phyloP scores from a whole-genome alignment of 2,113 vertebrate genomes.

The Leptosomus discolor region DNA sequence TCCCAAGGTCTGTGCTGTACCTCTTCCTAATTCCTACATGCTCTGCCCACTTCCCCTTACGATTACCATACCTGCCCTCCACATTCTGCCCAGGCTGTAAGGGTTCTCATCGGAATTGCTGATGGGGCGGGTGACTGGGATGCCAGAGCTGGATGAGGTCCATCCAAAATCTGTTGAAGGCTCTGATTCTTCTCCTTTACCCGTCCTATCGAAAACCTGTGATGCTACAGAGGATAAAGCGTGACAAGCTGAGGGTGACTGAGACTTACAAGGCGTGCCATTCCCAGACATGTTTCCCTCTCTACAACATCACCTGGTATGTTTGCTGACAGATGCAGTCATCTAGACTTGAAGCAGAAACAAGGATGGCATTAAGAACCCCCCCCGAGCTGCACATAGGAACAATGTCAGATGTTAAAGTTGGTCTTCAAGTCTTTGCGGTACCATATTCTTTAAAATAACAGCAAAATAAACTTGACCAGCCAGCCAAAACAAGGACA shows the following conservation, averaged over 20 bases:
- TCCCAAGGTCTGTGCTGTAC: background rate
- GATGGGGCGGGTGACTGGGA: background rate
- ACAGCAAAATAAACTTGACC: background rate
- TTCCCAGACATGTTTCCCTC: background rate
- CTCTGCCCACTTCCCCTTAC: background rate
- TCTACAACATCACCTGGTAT: background rate
- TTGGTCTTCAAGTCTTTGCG: background rate
- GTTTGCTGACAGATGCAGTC: background rate
- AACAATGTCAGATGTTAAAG: background rate
- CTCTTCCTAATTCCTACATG: background rate
- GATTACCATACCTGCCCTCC: background rate
- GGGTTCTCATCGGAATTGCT: background rate
- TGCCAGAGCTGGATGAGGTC: background rate
- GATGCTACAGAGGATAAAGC: background rate
- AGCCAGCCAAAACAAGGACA: background rate
- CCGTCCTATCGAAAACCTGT: background rate
- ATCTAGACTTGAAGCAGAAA: background rate
- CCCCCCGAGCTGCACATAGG: background rate
- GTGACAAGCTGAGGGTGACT: background rate
- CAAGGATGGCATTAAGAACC: background rate
- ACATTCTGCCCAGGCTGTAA: background rate
- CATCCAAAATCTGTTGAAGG: background rate
- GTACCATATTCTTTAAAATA: background rate
- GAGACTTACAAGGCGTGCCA: background rate
- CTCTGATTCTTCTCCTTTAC: background rate